Percentiles rank a stretch among this genome's conserved stretches.
Conservation (phyloP, 1,140 invertebrate genomes). For the Orchesella cincta region DNA sequence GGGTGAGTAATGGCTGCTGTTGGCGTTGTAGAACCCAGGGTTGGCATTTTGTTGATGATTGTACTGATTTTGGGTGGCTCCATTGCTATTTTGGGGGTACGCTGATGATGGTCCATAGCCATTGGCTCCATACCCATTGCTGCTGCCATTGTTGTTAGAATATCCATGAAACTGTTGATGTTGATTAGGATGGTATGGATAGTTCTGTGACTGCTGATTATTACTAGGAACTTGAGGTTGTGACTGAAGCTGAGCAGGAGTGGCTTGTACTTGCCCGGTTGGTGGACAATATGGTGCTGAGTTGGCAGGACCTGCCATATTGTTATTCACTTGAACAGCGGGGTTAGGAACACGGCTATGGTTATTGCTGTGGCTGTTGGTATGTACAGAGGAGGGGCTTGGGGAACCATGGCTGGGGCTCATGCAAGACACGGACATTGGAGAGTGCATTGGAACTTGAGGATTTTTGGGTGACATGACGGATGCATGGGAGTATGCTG, state of each 20-base stretch:
- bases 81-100: not conserved
- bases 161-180: conserved; percentile 15
- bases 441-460: conserved; percentile 30
- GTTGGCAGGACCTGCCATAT: not conserved
- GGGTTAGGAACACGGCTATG: not conserved
- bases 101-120: not conserved
- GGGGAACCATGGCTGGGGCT: conserved; percentile 29
- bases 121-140: not conserved
- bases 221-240: not conserved
- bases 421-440: conserved; percentile 39
- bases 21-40: conserved; percentile 2
- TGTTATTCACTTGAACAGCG: not conserved
- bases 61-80: not conserved
- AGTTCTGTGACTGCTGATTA: conserved; percentile 2
- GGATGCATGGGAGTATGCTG: conserved; percentile 34
- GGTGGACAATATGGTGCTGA: not conserved
- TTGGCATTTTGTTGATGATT: not conserved
- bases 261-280: not conserved
- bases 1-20: conserved; percentile 1
- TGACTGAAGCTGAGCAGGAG: not conserved
- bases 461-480: conserved; percentile 35
- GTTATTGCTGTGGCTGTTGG: conserved; percentile 30
- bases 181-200: conserved; percentile 1
- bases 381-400: conserved; percentile 30
- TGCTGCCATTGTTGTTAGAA: not conserved